These are phyloP conservation scores for Fulica atra DNA, from an alignment of 2,113 vertebrate genomes.

Conservation along the genomic window DNA sequence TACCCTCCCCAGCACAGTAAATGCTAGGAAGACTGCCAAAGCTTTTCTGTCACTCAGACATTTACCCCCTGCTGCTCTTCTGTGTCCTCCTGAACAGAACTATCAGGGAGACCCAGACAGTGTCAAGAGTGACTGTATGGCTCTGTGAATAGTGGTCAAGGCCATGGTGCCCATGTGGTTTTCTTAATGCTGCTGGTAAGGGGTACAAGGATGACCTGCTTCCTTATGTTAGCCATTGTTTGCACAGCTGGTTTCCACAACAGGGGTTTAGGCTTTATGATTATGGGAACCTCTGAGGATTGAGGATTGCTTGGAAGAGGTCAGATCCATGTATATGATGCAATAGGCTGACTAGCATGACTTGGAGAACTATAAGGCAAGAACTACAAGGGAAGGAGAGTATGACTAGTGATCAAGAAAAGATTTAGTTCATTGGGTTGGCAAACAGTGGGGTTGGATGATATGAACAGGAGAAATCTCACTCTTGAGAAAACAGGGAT, in stretches of 20 bases:
- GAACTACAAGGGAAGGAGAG: neutral
- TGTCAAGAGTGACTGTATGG: neutral
- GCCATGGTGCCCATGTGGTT: neutral
- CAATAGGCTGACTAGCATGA: neutral
- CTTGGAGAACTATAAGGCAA: neutral
- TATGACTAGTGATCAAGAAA: neutral
- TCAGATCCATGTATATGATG: neutral
- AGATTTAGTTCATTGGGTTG: neutral
- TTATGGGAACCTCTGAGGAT: neutral
- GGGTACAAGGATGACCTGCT: neutral
- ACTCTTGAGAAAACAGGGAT: neutral
- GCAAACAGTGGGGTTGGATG: neutral
- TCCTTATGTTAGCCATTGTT: neutral
- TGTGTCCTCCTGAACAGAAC: accelerated
- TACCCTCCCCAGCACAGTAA: neutral
- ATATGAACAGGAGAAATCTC: neutral
- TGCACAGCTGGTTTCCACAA: neutral
- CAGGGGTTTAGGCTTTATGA: neutral
- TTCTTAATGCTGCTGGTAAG: neutral
- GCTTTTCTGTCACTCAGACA: neutral
- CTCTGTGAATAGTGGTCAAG: neutral
- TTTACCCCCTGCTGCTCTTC: neutral
- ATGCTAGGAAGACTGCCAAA: neutral
- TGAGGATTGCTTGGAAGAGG: neutral
- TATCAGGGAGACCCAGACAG: neutral